These are phyloP conservation scores for Geophilus truncorum DNA, from an alignment of 2,888 invertebrate genomes.

Conservation along the genomic window DNA sequence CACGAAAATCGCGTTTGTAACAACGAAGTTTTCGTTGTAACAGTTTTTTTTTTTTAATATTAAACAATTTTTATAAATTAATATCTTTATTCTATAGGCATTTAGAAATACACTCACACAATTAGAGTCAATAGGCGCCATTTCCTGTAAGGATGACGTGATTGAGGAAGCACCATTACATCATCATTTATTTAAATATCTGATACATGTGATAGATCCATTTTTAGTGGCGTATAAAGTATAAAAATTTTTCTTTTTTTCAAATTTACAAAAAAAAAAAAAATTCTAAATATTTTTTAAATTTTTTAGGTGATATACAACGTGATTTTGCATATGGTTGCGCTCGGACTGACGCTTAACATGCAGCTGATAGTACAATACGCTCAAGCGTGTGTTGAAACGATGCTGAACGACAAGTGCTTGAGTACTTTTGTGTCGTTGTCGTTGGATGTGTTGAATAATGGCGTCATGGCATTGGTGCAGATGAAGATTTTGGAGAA, in stretches of 20 bases:
- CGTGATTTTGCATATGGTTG: background rate
- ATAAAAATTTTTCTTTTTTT: too few relatives aligned
- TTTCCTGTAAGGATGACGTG: background rate
- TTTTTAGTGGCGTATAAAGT: background rate
- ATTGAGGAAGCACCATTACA: background rate
- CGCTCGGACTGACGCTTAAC: background rate
- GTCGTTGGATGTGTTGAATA: background rate
- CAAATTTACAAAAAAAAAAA: background rate
- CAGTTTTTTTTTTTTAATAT: too few relatives aligned
- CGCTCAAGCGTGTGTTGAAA: constrained; percentile 19
- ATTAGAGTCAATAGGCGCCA: background rate
- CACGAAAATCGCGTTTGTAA: too few relatives aligned
- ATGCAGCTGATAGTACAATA: background rate
- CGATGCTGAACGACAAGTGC: background rate
- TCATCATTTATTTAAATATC: background rate
- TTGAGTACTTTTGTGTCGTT: background rate
- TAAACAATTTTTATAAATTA: too few relatives aligned
- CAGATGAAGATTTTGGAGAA: background rate
- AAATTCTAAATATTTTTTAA: too few relatives aligned
- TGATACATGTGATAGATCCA: background rate
- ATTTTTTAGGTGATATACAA: background rate
- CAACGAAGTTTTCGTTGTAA: too few relatives aligned
- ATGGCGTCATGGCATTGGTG: background rate
- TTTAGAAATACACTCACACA: background rate
- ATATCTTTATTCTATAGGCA: background rate